Percentiles rank a stretch among this genome's conserved stretches.
phyloP scores from a whole-genome alignment of 2,888 invertebrate species.

The Chrysolina americana region DNA sequence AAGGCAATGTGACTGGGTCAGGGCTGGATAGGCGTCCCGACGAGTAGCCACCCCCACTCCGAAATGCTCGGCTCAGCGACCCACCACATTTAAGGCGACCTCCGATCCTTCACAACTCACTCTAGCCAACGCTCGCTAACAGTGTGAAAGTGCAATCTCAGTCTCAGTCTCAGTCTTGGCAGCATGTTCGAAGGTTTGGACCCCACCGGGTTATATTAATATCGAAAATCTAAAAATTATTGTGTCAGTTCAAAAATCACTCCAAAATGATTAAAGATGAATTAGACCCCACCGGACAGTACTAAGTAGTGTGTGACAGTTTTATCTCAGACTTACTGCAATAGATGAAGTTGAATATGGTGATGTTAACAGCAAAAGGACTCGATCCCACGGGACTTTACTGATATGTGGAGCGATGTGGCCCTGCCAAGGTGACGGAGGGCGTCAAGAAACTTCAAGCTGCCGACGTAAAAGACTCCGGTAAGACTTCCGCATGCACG shows the following conservation, averaged over 20 bases:
- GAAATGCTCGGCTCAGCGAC: slow-evolving; percentile 61
- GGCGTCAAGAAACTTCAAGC: slow-evolving; percentile 69
- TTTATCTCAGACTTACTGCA: slow-evolving; percentile 33
- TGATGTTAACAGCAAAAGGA: slow-evolving; percentile 57
- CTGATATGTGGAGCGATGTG: slow-evolving; percentile 63
- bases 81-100: slow-evolving; percentile 62
- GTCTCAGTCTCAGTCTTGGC: slow-evolving; percentile 43
- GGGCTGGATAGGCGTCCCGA: slow-evolving; percentile 65
- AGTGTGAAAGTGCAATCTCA: slow-evolving; percentile 37
- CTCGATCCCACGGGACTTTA: slow-evolving; percentile 69
- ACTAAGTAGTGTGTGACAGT: slow-evolving; percentile 51
- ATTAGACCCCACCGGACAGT: slow-evolving; percentile 68
- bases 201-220: slow-evolving; percentile 66
- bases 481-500: slow-evolving; percentile 63
- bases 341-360: slow-evolving; percentile 44
- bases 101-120: slow-evolving; percentile 49
- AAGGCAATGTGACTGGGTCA: slow-evolving; percentile 69
- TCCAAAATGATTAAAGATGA: slow-evolving; percentile 67
- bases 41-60: slow-evolving; percentile 63
- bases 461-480: slow-evolving; percentile 68
- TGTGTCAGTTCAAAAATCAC: slow-evolving; percentile 32
- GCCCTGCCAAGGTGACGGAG: slow-evolving; percentile 68
- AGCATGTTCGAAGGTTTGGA: slow-evolving; percentile 65
- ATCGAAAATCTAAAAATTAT: slow-evolving; percentile 44
- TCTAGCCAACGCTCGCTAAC: slow-evolving; percentile 42